A percentile compares a stretch with the other conserved stretches of the same genome.
phyloP scores from a whole-genome alignment of 2,888 invertebrate genomes.

The Pilophorus perplexus region DNA sequence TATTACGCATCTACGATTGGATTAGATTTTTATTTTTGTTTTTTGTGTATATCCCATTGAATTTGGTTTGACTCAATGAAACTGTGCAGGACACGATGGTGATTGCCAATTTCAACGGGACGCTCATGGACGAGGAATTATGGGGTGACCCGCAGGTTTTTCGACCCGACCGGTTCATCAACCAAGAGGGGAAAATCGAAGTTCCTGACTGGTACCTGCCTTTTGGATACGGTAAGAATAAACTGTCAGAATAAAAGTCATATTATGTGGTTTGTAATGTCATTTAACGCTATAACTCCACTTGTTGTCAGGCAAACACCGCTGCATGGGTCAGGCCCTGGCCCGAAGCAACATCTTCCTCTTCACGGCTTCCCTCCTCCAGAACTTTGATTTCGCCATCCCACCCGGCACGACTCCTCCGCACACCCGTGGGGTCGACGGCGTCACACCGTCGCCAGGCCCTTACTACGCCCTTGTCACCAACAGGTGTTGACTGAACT shows the following conservation, averaged over 20 bases:
- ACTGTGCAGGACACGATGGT: conserved; percentile 70
- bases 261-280: not conserved
- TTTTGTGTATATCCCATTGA: not conserved
- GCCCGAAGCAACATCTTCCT: conserved; percentile 76
- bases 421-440: conserved; percentile 67
- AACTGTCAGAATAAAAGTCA: not conserved
- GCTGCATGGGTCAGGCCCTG: conserved; percentile 78
- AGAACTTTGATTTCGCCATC: conserved; percentile 66
- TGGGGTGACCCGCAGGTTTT: conserved; percentile 71
- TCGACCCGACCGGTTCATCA: conserved; percentile 71
- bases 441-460: conserved; percentile 72
- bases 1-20: too few species aligned
- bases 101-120: conserved; percentile 69
- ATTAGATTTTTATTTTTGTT: not conserved
- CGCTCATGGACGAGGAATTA: conserved; percentile 65
- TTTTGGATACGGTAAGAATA: conserved; percentile 65
- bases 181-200: conserved; percentile 58
- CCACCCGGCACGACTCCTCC: conserved; percentile 65
- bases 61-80: too few species aligned
- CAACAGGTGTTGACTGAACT: conserved; percentile 25
- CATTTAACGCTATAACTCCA: not conserved
- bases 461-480: conserved; percentile 67
- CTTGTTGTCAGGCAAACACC: conserved; percentile 60
- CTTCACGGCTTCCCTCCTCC: conserved; percentile 70
- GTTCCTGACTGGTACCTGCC: conserved; percentile 71